Percentiles rank a stretch among this genome's conserved stretches.
Evolutionary conservation across 35 echinoderm and acorn worm species (phyloP).

Genomic region (Apostichopus parvimensis): DNA sequence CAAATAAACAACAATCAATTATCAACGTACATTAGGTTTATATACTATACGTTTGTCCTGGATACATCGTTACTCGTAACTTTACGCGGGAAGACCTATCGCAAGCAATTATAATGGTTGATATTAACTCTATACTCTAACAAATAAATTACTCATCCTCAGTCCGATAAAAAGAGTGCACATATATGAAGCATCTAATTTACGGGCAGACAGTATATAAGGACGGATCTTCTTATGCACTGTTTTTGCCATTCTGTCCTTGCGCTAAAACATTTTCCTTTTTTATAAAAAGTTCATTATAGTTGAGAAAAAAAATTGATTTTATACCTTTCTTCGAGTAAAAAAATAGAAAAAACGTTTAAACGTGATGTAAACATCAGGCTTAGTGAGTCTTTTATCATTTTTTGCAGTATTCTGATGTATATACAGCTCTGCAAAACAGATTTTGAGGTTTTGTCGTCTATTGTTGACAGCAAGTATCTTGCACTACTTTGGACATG

Average conservation of each 20-base stretch:
- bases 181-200: constrained; percentile 1
- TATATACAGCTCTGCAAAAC: no score
- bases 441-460: no score
- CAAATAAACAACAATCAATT: constrained; percentile 19
- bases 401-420: no score
- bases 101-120: constrained; percentile 13
- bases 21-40: constrained; percentile 9
- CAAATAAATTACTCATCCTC: constrained; percentile 3
- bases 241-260: background rate
- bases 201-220: background rate
- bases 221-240: background rate
- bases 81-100: constrained; percentile 1
- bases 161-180: background rate
- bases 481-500: no score
- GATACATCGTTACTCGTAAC: background rate
- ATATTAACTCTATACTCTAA: background rate
- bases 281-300: background rate
- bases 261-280: background rate
- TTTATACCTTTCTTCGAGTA: no score
- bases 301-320: no score
- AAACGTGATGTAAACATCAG: no score
- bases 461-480: no score
- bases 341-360: no score
- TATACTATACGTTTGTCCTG: constrained; percentile 13
- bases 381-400: no score